Base-by-base conservation (phyloP, 53 echinoderm and acorn worm genomes). In the Crossaster papposus region DNA sequence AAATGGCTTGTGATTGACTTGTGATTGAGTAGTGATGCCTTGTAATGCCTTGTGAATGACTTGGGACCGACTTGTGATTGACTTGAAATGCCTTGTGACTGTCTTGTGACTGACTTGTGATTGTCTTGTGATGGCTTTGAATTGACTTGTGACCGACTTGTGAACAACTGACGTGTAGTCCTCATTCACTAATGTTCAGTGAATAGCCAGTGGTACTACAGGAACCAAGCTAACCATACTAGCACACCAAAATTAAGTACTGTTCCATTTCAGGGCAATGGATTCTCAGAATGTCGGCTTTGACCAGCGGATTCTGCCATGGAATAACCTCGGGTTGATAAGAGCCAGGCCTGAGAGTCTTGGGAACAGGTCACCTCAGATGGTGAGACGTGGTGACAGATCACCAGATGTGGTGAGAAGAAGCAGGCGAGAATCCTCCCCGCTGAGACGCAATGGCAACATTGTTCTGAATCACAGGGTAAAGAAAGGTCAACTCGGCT, bases 401-500 rank as follows among this genome's bases (percentile, higher is more conserved):
- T 34, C 54, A 24, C 54, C 70, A 44, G 35, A 68, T 28, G n/a
- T 36, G 75, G 34, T 20, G 51, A 54, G 80, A 50, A 50, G 53
- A 15, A 23, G 53, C 51, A 50, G 52, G 53, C 31, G 54, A 22
- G 80, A 31, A n/a, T 1, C 63, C 1, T 52, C 85, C 2, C 37
- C 87, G 36, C 8, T 34, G 32, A 87, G 32, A 28, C 30, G 77
- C 13, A 75, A n/a, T 14, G 64, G 87, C 11, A 87, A 87, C 35
- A 54, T 87, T 51, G 36, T 87, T 6, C 76, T 87, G 5, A 74
- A 75, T 62, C 87, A 87, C 37, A 77, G 74, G 87, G 87, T 76
- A 72, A 80, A 17, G 54, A n/a, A n/a, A n/a, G n/a, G n/a, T n/a
- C n/a, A n/a, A n/a, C n/a, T n/a, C n/a, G n/a, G n/a, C n/a, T n/a